Evolutionary conservation across 2,797 vertebrate species (phyloP).

Genomic region (Melanotaenia pygmaea): DNA sequence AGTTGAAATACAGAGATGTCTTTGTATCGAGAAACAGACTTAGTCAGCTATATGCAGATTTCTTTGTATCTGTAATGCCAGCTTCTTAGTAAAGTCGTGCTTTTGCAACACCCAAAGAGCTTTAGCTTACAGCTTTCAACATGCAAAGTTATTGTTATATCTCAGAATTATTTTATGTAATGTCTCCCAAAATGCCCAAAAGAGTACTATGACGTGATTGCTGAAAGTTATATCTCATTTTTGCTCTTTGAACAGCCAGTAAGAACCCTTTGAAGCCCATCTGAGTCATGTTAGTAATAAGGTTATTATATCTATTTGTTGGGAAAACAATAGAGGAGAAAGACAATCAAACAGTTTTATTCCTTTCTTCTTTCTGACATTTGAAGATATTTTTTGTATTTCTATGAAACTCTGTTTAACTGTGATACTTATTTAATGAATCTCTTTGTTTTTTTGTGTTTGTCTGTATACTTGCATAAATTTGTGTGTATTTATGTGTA

Average conservation of each 20-base stretch:
- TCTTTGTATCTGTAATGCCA: constrained; percentile 8
- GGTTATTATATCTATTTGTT: neutral
- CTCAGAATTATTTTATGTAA: constrained; percentile 54
- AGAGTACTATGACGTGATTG: constrained; percentile 35
- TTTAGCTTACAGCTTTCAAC: constrained; percentile 36
- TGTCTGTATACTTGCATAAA: constrained; percentile 11
- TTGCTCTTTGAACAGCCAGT: constrained; percentile 31
- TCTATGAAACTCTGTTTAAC: constrained; percentile 1
- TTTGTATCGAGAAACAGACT: constrained; percentile 14
- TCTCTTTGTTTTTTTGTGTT: constrained; percentile 1
- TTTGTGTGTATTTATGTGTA: constrained; percentile 24
- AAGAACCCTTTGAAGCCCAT: constrained; percentile 40
- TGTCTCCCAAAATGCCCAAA: constrained; percentile 41
- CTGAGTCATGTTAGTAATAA: constrained; percentile 35
- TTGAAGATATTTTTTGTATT: constrained; percentile 10
- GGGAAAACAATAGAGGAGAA: neutral
- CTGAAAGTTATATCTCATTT: constrained; percentile 36
- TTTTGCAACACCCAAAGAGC: constrained; percentile 16
- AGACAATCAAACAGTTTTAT: neutral
- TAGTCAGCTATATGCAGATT: constrained; percentile 17
- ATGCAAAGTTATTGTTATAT: constrained; percentile 40
- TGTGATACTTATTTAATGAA: constrained; percentile 29
- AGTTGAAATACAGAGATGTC: constrained; percentile 3
- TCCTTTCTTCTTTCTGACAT: neutral
- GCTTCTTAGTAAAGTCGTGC: constrained; percentile 8